Percentiles rank a stretch among this genome's conserved stretches.
phyloP scores from a whole-genome alignment of 2,888 invertebrate genomes.

The Belgica antarctica region DNA sequence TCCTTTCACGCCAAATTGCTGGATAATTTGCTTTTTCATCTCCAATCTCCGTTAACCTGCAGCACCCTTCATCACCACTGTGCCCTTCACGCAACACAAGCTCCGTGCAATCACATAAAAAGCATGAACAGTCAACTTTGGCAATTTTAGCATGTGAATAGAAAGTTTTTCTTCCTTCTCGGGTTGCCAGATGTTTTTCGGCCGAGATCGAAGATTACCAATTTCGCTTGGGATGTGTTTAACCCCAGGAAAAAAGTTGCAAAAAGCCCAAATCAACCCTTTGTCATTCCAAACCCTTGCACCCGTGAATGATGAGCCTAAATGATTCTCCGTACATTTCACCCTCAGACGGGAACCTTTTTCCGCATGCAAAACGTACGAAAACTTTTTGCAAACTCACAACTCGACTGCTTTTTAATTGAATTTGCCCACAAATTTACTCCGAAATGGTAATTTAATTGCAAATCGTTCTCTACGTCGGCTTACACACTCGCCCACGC shows the following conservation, averaged over 20 bases:
- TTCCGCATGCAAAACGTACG: constrained; percentile 19
- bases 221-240: not conserved
- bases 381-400: no score
- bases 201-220: not conserved
- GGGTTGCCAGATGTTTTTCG: not conserved
- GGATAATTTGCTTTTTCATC: constrained; percentile 12
- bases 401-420: constrained; percentile 14
- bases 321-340: constrained; percentile 19
- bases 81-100: no score
- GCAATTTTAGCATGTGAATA: no score
- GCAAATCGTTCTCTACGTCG: no score
- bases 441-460: constrained; percentile 6
- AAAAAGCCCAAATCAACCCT: constrained; percentile 24
- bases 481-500: not conserved
- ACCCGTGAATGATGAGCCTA: not conserved
- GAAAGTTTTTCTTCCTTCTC: not conserved
- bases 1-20: constrained; percentile 21
- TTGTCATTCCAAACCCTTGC: constrained; percentile 25
- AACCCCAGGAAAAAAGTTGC: not conserved
- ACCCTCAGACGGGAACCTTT: not conserved
- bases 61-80: no score
- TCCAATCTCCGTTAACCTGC: not conserved
- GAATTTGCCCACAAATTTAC: constrained; percentile 37
- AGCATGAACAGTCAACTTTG: not conserved
- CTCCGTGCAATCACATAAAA: no score